Base-by-base conservation (phyloP, 2,888 invertebrate genomes). In the Atethmia centrago region DNA sequence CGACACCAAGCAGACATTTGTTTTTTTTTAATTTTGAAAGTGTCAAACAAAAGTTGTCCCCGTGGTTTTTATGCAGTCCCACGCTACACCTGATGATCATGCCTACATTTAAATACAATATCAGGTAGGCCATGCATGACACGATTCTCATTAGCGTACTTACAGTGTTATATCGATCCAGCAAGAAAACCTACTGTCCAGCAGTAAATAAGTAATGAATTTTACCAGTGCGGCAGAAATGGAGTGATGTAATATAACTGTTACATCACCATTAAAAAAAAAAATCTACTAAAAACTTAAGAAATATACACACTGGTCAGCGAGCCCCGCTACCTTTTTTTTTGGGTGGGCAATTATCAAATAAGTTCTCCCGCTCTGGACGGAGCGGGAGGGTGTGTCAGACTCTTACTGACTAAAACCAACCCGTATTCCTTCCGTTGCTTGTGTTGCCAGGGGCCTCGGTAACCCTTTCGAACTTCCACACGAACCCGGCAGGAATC, bases 111-210 rank as follows among this genome's bases (percentile, higher is more conserved):
- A 73, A 53, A 21, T 25, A 73, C 51, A n/a, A 45, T 67, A 36
- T 47, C 36, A 40, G 45, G 21, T 40, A 58, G 36, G 45, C 58
- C 76, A 40, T 76, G 74, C 76, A 40, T 76, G 74, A 65, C 75
- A 58, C 25, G 14, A 56, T 74, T 65, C 47, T 19, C 66, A 14
- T 67, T 45, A 36, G 25, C 28, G 45, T 51, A 42, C 21, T 1
- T 56, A 25, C 14, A 51, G 45, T 53, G 3, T 47, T 28, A 7
- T 42, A 70, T 75, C 53, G 61, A 77, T 77, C 55, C 70, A 49
- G 47, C 16, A n/a, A 42, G 47, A 51, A 53, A 55, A 74, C 25
- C 14, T 31, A 49, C 55, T 49, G 16, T 65, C 55, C 65, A 49
- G 25, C 25, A 65, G 47, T 74, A 47, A 74, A 74, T 74, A 64